Conservation (phyloP, 2,797 vertebrate genomes). For the Eulemur coronatus region DNA sequence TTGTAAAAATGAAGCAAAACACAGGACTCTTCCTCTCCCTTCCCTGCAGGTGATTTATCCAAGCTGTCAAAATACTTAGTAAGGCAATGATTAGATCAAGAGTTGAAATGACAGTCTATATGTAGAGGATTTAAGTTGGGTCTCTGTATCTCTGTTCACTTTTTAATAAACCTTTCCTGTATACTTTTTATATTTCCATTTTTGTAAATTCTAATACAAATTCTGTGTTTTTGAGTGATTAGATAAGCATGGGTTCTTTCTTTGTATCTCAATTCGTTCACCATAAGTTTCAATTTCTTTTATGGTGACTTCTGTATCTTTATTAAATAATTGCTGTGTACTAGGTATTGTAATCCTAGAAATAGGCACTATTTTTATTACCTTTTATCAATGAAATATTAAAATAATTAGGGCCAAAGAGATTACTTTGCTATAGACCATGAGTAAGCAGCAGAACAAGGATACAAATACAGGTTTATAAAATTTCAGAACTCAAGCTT, state of each 20-base stretch:
- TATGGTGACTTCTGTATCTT: constrained; percentile 27
- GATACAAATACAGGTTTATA: constrained; percentile 15
- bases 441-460: constrained; percentile 2
- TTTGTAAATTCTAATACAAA: constrained; percentile 24
- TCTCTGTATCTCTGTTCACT: constrained; percentile 33
- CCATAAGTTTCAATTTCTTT: constrained; percentile 32
- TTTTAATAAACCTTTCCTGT: constrained; percentile 17
- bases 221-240: constrained; percentile 11
- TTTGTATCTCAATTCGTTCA: constrained; percentile 36
- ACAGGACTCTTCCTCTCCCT: neutral
- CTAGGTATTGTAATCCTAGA: neutral
- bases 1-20: constrained; percentile 37
- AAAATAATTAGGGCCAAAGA: neutral
- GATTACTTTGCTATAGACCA: neutral
- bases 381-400: neutral
- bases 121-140: constrained; percentile 43
- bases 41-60: constrained; percentile 27
- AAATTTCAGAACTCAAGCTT: constrained; percentile 2
- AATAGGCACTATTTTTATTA: neutral
- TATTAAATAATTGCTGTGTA: neutral
- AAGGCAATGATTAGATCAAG: constrained; percentile 28
- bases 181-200: constrained; percentile 17
- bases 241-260: constrained; percentile 38
- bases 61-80: constrained; percentile 64
- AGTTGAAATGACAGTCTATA: constrained; percentile 53